Evolutionary conservation across 2,797 vertebrate species (phyloP), one percentile per base, ranked within the genome.

Genomic region (Chaenodraco wilsoni): DNA sequence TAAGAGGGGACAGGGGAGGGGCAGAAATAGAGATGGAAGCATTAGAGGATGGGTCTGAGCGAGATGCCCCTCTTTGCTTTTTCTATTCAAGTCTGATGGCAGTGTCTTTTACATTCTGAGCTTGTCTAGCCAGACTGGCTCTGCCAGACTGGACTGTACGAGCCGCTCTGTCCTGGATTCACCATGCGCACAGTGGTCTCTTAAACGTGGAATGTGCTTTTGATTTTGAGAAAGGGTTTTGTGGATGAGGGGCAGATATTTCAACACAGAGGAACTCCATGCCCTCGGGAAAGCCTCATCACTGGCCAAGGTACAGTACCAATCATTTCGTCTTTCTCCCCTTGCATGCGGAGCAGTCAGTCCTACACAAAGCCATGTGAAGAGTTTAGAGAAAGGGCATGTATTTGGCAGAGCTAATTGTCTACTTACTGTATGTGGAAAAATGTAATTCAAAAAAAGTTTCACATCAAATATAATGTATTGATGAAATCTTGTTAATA

Each of bases 251-350:
- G 79, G 72, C 50, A 70, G 65, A 83, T 67, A 83, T 61, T 82
- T 67, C 78, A 82, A 72, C 81, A 78, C 49, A 78, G 55, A 82
- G 72, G 78, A 92, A 88, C 80, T 80, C 84, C 69, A 79, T 79
- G 83, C 76, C 65, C 58, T 61, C 61, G 72, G 84, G 73, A 90
- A 88, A 88, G 64, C 75, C 72, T 82, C 71, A 84, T 87, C 85
- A 74, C 83, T 81, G 78, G 82, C 80, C 86, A 76, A 94, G 92
- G 93, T 95, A 94, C 83, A 89, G 89, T 91, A 89, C 21, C 43
- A 68, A 2, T 63, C 50, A 82, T 69, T 81, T 67, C 82, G 59
- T 62, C 71, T 78, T 59, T 78, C 51, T 82, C 17, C 80, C 40
- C 58, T 62, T 82, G 55, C 62, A 81, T 40, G 56, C 16, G 56